These are phyloP conservation scores for Dinothrombium tinctorium DNA, from an alignment of 1,140 invertebrate genomes.

Conservation along the genomic window DNA sequence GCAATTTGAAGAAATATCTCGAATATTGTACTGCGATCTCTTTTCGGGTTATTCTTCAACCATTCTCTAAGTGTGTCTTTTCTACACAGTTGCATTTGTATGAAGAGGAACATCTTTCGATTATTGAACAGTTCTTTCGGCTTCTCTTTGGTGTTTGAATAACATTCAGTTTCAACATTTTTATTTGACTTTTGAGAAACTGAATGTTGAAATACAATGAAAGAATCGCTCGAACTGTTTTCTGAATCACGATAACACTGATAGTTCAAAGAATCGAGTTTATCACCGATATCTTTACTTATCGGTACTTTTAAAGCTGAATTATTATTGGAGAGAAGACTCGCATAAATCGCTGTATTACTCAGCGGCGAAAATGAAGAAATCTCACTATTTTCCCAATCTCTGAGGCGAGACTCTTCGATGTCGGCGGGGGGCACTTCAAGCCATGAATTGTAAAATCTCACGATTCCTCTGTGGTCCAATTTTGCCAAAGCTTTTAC, in stretches of 20 bases:
- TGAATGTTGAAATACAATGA: background rate
- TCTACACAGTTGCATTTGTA: slow-evolving; percentile 88
- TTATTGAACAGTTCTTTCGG: slow-evolving; percentile 3
- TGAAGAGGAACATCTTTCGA: slow-evolving; percentile 51
- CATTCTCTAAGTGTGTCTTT: slow-evolving; percentile 73
- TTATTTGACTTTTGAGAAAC: background rate
- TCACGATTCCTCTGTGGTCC: slow-evolving; percentile 79
- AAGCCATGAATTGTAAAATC: slow-evolving; percentile 82
- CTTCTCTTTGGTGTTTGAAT: background rate
- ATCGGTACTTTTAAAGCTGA: no score
- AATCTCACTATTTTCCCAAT: no score
- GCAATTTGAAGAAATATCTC: slow-evolving; percentile 78
- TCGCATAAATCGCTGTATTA: no score
- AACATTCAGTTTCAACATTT: background rate
- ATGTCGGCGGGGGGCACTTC: slow-evolving; percentile 59
- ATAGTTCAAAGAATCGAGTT: no score
- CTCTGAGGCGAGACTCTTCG: no score
- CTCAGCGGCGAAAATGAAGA: no score
- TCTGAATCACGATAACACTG: no score
- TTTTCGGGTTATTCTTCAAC: slow-evolving; percentile 27
- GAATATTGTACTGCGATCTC: slow-evolving; percentile 29
- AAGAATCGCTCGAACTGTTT: slow-evolving; percentile 1
- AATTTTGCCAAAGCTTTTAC: slow-evolving; percentile 77
- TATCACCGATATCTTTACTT: no score
- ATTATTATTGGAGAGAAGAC: no score